Evolutionary conservation across 2,888 invertebrate genomes (phyloP).

Genomic region (Dendrolimus houi): DNA sequence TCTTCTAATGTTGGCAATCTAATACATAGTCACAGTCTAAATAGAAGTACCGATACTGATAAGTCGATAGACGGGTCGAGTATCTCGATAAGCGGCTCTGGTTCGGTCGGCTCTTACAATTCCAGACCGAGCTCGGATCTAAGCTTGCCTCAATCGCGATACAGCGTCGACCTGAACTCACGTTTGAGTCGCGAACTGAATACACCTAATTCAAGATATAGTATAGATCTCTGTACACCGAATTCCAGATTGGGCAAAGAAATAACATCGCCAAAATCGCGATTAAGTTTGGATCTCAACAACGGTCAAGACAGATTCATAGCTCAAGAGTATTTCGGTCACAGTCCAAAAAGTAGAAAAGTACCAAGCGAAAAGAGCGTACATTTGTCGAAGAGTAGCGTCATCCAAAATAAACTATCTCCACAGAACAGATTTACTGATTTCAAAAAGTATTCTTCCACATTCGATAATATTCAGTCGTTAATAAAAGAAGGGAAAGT

Average conservation of each 20-base stretch:
- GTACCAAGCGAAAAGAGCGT: conserved; percentile 43
- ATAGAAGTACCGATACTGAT: conserved; percentile 64
- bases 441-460: conserved; percentile 83
- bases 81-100: conserved; percentile 68
- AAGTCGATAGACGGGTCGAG: conserved; percentile 68
- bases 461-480: conserved; percentile 86
- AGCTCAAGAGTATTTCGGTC: conserved; percentile 60
- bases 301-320: conserved; percentile 68
- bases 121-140: conserved; percentile 79
- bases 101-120: conserved; percentile 76
- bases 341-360: conserved; percentile 69
- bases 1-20: conserved; percentile 44
- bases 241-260: conserved; percentile 76
- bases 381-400: conserved; percentile 36
- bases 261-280: conserved; percentile 77
- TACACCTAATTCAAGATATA: conserved; percentile 80
- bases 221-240: conserved; percentile 80
- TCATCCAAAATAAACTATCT: conserved; percentile 61
- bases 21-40: conserved; percentile 62
- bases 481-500: conserved; percentile 83
- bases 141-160: conserved; percentile 76
- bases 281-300: conserved; percentile 78
- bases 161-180: conserved; percentile 74
- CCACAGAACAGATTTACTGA: conserved; percentile 77
- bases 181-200: conserved; percentile 75